These are phyloP conservation scores for Agapornis canus DNA, from an alignment of 2,797 vertebrate genomes.

Conservation along the genomic window DNA sequence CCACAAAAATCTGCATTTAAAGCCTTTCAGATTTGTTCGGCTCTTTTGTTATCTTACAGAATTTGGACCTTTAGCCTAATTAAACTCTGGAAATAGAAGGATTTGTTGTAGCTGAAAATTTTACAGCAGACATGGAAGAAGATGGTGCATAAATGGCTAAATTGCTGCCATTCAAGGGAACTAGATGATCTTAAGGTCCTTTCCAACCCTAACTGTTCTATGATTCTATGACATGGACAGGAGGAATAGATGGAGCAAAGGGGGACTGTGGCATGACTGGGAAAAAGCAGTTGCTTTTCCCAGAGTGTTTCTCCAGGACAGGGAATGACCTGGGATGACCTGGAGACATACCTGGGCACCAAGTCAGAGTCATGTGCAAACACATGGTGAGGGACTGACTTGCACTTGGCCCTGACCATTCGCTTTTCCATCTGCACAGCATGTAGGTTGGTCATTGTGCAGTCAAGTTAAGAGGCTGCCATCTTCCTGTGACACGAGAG, in stretches of 20 bases:
- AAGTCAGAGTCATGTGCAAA: slow-evolving; percentile 79
- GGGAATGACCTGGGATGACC: slow-evolving; percentile 31
- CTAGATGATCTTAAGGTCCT: neutral
- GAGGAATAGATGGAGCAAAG: neutral
- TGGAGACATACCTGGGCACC: slow-evolving; percentile 81
- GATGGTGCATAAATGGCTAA: neutral
- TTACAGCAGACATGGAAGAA: neutral
- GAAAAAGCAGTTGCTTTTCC: neutral
- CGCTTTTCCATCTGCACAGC: neutral
- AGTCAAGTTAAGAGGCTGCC: neutral
- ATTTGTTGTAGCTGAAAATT: neutral
- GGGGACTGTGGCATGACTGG: neutral
- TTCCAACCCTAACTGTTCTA: neutral
- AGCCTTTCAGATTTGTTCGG: neutral
- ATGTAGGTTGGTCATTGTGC: neutral
- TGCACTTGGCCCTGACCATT: slow-evolving; percentile 81
- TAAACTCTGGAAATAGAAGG: neutral
- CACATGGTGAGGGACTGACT: slow-evolving; percentile 77
- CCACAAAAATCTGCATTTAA: neutral
- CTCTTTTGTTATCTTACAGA: neutral
- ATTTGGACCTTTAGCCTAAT: neutral
- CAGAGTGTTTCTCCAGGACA: neutral
- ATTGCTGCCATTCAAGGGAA: neutral
- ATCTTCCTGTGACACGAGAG: neutral
- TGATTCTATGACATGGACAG: neutral